phyloP scores from a whole-genome alignment of 2,888 invertebrate genomes.

The Synanthedon formicaeformis region DNA sequence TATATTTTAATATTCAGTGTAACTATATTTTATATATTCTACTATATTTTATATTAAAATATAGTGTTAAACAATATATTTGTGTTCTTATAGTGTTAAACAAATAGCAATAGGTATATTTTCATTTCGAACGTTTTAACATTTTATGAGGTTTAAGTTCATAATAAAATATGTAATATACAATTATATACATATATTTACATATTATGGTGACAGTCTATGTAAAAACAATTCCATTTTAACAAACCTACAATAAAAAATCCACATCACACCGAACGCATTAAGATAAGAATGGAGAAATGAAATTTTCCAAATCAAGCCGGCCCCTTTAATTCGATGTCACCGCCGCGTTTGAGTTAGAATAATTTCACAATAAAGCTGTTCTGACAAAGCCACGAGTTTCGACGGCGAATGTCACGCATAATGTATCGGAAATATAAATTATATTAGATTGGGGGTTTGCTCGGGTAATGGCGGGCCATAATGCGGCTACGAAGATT shows the following conservation, averaged over 20 bases:
- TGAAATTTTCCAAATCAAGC: conserved; percentile 34
- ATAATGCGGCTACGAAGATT: conserved; percentile 20
- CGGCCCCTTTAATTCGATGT: conserved; percentile 33
- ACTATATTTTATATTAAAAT: no score
- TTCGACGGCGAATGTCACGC: conserved; percentile 34
- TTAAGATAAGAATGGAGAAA: conserved; percentile 39
- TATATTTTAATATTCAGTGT: no score
- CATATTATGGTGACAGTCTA: no score
- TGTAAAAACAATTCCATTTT: conserved; percentile 15
- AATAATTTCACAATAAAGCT: conserved; percentile 37
- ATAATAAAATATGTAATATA: no score
- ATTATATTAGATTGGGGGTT: conserved; percentile 51
- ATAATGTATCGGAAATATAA: conserved; percentile 52
- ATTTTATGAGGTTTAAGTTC: no score
- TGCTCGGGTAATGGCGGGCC: conserved; percentile 26
- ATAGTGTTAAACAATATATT: no score
- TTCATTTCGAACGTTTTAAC: no score
- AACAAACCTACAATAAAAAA: conserved; percentile 19
- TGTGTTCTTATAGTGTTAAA: no score
- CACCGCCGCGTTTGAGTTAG: conserved; percentile 23
- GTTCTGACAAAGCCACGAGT: conserved; percentile 28
- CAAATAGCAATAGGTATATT: no score
- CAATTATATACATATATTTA: no score
- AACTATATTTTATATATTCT: no score
- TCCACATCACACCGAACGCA: conserved; percentile 22